Conservation (phyloP, 2,888 invertebrate species). For the Tryphoninae sp. region DNA sequence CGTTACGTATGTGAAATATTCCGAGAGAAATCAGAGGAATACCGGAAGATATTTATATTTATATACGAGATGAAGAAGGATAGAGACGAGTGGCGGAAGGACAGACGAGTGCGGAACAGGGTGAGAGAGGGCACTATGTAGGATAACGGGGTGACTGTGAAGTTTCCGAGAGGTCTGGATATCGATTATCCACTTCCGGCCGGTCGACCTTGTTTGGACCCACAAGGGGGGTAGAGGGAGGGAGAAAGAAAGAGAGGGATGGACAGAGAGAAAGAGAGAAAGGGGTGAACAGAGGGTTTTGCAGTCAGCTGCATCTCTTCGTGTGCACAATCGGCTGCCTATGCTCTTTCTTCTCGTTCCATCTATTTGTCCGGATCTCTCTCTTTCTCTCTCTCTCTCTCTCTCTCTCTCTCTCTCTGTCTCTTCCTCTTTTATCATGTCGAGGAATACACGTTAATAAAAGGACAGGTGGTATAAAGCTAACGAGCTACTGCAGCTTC, state of each 20-base stretch:
- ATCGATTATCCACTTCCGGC: slow-evolving; percentile 60
- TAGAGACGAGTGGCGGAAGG: slow-evolving; percentile 11
- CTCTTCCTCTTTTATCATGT: slow-evolving; percentile 3
- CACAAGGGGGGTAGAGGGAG: slow-evolving; percentile 1
- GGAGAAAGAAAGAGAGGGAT: background rate
- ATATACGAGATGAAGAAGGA: slow-evolving; percentile 12
- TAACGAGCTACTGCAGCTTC: slow-evolving; percentile 35
- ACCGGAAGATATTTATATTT: slow-evolving; percentile 26
- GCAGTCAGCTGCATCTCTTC: slow-evolving; percentile 37
- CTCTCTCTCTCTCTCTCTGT: slow-evolving; percentile 14
- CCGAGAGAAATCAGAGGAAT: slow-evolving; percentile 20
- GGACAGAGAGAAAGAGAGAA: background rate
- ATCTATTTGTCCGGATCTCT: slow-evolving; percentile 9
- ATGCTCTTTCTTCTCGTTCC: slow-evolving; percentile 38
- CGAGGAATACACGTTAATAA: slow-evolving; percentile 5
- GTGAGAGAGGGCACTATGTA: slow-evolving; percentile 22
- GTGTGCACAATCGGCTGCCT: slow-evolving; percentile 42
- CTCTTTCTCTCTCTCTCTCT: slow-evolving; percentile 16
- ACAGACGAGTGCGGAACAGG: background rate
- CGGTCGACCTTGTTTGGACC: slow-evolving; percentile 53
- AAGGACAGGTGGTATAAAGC: slow-evolving; percentile 20
- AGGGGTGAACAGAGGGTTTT: background rate
- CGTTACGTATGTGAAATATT: slow-evolving; percentile 49
- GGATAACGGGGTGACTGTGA: slow-evolving; percentile 47
- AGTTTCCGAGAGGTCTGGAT: slow-evolving; percentile 48